These are phyloP conservation scores for Oreochromis grahami DNA, from an alignment of 2,797 vertebrate genomes.

Conservation along the genomic window DNA sequence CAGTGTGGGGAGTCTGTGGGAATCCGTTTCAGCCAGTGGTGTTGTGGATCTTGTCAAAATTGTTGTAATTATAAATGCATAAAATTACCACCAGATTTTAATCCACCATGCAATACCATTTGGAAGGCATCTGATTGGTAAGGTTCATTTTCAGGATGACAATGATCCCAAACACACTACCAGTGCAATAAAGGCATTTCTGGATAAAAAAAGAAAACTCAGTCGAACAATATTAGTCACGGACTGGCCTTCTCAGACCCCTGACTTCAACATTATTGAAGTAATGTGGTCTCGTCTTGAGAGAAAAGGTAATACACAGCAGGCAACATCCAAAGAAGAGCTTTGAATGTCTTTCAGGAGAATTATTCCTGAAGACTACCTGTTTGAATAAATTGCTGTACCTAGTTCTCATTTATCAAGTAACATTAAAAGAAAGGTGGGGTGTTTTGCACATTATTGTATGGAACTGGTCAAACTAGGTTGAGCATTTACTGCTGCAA, in stretches of 20 bases:
- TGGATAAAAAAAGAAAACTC: not conserved
- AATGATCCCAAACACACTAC: not conserved
- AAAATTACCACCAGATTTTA: not conserved
- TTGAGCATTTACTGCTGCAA: not conserved
- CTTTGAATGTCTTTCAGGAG: not conserved
- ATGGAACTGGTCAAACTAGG: not conserved
- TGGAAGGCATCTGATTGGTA: not conserved
- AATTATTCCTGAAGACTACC: not conserved
- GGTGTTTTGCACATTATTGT: not conserved
- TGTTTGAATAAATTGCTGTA: not conserved
- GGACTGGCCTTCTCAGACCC: not conserved
- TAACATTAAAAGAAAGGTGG: not conserved
- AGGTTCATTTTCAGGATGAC: not conserved
- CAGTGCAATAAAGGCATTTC: not conserved
- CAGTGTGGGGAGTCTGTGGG: accelerated
- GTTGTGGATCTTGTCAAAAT: not conserved
- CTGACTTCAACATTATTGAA: no score
- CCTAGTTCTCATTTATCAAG: not conserved
- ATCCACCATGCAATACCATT: no score
- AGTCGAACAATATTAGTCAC: not conserved
- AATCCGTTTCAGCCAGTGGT: not conserved
- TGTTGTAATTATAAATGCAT: not conserved
- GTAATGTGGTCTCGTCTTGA: not conserved
- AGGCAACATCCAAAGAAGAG: not conserved
- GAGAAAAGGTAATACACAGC: not conserved